These are phyloP conservation scores for Oncorhynchus nerka DNA, from an alignment of 2,113 vertebrate genomes.

Conservation along the genomic window DNA sequence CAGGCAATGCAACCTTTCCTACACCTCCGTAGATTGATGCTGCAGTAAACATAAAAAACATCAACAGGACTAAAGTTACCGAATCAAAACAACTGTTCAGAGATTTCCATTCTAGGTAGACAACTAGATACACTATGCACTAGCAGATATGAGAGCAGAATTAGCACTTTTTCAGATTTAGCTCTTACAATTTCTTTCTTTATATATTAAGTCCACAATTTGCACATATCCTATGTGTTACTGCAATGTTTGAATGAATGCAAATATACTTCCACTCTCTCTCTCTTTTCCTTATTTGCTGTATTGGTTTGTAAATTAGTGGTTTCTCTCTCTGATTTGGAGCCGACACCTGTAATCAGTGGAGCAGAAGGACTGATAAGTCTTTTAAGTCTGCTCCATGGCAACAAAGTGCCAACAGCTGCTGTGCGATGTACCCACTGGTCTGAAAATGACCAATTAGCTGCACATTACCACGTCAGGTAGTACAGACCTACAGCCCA, in stretches of 20 bases:
- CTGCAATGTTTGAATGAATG: neutral
- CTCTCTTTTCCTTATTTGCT: too few species aligned
- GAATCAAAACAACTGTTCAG: neutral
- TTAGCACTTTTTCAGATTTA: neutral
- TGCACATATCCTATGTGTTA: neutral
- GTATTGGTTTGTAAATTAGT: neutral
- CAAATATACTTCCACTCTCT: neutral
- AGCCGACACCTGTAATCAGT: neutral
- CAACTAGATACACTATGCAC: neutral
- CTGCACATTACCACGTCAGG: slow-evolving; percentile 3
- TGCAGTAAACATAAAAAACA: neutral
- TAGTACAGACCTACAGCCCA: neutral
- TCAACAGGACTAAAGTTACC: neutral
- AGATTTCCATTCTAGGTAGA: neutral
- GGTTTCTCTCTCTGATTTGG: neutral
- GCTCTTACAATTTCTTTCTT: neutral
- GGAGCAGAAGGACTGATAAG: neutral
- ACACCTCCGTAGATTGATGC: neutral
- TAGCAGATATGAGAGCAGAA: neutral
- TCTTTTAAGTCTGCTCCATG: slow-evolving; percentile 1
- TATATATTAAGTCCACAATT: neutral
- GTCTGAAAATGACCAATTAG: slow-evolving; percentile 6
- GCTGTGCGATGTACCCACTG: neutral
- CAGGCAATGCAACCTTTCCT: slow-evolving; percentile 24
- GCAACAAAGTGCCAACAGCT: slow-evolving; percentile 9